Conservation (phyloP, 2,888 invertebrate genomes). For the Yponomeuta plumbellus region DNA sequence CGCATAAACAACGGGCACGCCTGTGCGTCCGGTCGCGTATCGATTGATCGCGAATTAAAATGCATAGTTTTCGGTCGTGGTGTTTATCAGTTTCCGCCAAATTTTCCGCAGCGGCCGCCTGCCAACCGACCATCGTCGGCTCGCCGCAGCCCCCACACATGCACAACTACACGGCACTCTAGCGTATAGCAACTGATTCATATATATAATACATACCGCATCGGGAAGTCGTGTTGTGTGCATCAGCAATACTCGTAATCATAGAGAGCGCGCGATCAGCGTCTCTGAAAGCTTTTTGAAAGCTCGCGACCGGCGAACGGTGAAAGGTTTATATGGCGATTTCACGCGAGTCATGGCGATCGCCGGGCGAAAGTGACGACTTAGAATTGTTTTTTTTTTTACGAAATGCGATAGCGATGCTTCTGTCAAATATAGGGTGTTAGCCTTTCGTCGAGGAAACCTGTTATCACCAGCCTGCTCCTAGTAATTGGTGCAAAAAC, state of each 20-base stretch:
- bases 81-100: conserved; percentile 64
- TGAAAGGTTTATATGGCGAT: conserved; percentile 63
- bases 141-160: conserved; percentile 34
- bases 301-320: conserved; percentile 59
- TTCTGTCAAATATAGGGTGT: neutral
- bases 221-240: conserved; percentile 42
- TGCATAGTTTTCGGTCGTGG: conserved; percentile 63
- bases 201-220: conserved; percentile 25
- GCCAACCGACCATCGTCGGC: conserved; percentile 56
- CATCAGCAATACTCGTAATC: conserved; percentile 58
- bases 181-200: conserved; percentile 24
- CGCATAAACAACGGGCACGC: conserved; percentile 69
- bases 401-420: neutral
- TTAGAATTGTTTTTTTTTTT: conserved; percentile 27
- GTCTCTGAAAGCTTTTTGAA: conserved; percentile 70
- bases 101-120: conserved; percentile 64
- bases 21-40: conserved; percentile 61
- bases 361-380: conserved; percentile 43
- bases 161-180: neutral
- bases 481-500: no score
- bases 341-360: conserved; percentile 48
- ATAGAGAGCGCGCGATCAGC: conserved; percentile 56
- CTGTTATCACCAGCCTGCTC: no score
- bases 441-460: neutral
- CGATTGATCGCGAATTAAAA: conserved; percentile 70